phyloP scores from a whole-genome alignment of 2,888 invertebrate species.

The Lycocerus yunnanus region DNA sequence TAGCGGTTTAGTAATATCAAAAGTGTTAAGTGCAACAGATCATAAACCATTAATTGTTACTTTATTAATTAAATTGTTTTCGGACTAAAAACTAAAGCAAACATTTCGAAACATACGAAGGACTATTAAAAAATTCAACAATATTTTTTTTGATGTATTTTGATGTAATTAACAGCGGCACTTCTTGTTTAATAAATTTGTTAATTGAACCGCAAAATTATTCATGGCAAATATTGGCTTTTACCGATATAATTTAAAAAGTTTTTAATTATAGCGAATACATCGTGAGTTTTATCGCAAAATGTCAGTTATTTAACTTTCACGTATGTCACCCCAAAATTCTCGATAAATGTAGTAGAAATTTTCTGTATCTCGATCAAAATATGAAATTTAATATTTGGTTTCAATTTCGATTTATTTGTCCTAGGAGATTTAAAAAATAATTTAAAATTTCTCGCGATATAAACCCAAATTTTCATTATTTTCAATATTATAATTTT shows the following conservation, averaged over 20 bases:
- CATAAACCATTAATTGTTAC: not conserved
- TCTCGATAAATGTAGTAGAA: not conserved
- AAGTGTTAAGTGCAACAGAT: not conserved
- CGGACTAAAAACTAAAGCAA: not conserved
- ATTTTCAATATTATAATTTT: slow-evolving; percentile 2
- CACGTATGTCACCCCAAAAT: not conserved
- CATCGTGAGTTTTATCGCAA: not conserved
- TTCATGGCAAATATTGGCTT: not conserved
- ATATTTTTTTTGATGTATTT: too few relatives aligned
- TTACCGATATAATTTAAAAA: not conserved
- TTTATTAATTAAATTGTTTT: not conserved
- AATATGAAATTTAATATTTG: slow-evolving; percentile 22
- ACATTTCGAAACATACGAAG: not conserved
- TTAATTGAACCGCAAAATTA: not conserved
- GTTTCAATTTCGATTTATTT: slow-evolving; percentile 26
- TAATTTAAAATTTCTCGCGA: slow-evolving; percentile 18
- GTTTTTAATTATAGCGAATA: not conserved
- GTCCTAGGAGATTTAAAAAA: slow-evolving; percentile 22
- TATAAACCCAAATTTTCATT: slow-evolving; percentile 13
- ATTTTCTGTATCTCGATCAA: not conserved
- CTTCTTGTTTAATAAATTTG: not conserved
- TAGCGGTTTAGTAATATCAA: not conserved
- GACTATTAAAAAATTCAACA: not conserved
- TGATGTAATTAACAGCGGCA: not conserved
- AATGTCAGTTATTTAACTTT: not conserved